Percentiles rank a stretch among this genome's conserved stretches.
Conservation (phyloP, 2,888 invertebrate species). For the Erebia ligea region DNA sequence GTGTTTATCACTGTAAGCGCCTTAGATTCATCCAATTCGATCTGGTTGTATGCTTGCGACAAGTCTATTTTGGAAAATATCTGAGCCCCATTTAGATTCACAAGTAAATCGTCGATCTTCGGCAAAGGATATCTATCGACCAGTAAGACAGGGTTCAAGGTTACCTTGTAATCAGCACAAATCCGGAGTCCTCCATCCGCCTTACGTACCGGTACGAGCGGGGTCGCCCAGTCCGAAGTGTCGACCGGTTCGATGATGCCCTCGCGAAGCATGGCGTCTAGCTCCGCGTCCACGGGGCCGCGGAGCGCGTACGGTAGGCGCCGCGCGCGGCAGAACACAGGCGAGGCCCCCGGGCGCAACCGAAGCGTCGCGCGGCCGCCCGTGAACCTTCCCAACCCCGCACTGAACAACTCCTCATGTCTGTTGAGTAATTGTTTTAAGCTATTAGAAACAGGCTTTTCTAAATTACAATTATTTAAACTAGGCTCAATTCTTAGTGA, state of each 20-base stretch:
- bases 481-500: not conserved
- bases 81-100: not conserved
- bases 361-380: too few relatives aligned
- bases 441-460: not conserved
- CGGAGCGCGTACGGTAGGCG: too few relatives aligned
- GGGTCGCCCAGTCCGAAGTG: too few relatives aligned
- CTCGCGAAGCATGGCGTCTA: too few relatives aligned
- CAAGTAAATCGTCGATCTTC: constrained; percentile 21
- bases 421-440: not conserved
- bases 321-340: too few relatives aligned
- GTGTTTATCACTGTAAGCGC: constrained; percentile 18
- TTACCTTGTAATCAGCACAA: constrained; percentile 37
- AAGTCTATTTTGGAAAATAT: constrained; percentile 24
- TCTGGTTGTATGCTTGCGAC: constrained; percentile 28
- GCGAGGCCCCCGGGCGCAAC: too few relatives aligned
- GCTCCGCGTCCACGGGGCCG: too few relatives aligned
- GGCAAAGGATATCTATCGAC: constrained; percentile 23
- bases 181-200: constrained; percentile 7
- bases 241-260: too few relatives aligned
- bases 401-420: too few relatives aligned
- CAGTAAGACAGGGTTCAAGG: constrained; percentile 14
- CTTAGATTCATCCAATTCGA: constrained; percentile 9
- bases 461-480: not conserved
- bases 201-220: too few relatives aligned
- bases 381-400: too few relatives aligned